These are phyloP conservation scores for Trichopoda pennipes DNA, from an alignment of 2,888 invertebrate species.

Conservation along the genomic window DNA sequence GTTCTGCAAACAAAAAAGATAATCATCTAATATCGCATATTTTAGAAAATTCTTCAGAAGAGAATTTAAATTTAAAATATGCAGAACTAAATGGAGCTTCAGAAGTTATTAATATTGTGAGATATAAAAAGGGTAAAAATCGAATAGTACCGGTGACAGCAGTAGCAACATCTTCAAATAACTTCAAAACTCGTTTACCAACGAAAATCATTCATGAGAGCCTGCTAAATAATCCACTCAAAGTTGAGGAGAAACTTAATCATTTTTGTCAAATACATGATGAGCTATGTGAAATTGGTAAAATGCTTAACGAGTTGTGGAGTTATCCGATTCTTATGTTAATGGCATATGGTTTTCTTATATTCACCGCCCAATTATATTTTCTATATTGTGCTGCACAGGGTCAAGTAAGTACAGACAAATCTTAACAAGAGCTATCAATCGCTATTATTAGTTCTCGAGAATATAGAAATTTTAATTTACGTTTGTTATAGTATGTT, in stretches of 20 bases:
- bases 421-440: too few species aligned
- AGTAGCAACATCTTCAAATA: slow-evolving; percentile 35
- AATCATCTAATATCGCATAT: slow-evolving; percentile 16
- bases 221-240: slow-evolving; percentile 75
- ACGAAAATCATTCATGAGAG: slow-evolving; percentile 72
- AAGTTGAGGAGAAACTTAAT: slow-evolving; percentile 79
- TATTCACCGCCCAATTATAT: slow-evolving; percentile 80
- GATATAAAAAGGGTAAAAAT: slow-evolving; percentile 57
- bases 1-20: slow-evolving; percentile 20
- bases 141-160: slow-evolving; percentile 40
- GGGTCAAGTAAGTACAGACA: slow-evolving; percentile 72
- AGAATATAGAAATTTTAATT: too few species aligned
- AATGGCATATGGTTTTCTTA: slow-evolving; percentile 81
- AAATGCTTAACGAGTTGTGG: slow-evolving; percentile 79
- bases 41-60: slow-evolving; percentile 66
- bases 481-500: too few species aligned
- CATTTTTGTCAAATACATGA: slow-evolving; percentile 80
- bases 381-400: slow-evolving; percentile 80
- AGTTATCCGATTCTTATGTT: slow-evolving; percentile 79
- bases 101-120: slow-evolving; percentile 2
- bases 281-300: slow-evolving; percentile 81
- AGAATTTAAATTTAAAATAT: slow-evolving; percentile 74
- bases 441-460: too few species aligned
- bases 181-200: slow-evolving; percentile 50
- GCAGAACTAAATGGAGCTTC: slow-evolving; percentile 71